Conservation (phyloP, 2,888 invertebrate species). For the Polydesmus complanatus region DNA sequence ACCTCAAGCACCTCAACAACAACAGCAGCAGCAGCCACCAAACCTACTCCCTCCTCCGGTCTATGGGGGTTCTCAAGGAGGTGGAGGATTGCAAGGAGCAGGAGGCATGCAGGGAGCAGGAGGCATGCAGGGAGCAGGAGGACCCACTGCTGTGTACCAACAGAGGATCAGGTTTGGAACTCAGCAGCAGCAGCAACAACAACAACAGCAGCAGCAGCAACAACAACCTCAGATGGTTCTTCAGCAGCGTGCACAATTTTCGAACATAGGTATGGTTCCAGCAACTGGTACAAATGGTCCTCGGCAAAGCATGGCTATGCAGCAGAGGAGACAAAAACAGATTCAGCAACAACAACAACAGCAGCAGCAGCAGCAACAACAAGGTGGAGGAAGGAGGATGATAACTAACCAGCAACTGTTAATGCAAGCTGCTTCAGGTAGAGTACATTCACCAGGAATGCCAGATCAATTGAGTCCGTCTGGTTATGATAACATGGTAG, state of each 20-base stretch:
- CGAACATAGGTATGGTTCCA: slow-evolving; percentile 3
- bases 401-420: slow-evolving; percentile 39
- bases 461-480: slow-evolving; percentile 39
- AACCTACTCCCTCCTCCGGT: neutral
- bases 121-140: neutral
- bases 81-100: too few species aligned
- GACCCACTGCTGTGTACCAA: slow-evolving; percentile 17
- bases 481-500: slow-evolving; percentile 49
- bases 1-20: slow-evolving; percentile 12
- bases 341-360: slow-evolving; percentile 18
- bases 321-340: slow-evolving; percentile 23
- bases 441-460: slow-evolving; percentile 44
- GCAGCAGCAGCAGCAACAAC: slow-evolving; percentile 11
- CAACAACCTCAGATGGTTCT: slow-evolving; percentile 5
- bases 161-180: slow-evolving; percentile 19
- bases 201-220: slow-evolving; percentile 19
- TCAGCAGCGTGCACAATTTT: neutral
- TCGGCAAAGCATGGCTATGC: slow-evolving; percentile 21
- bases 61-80: neutral
- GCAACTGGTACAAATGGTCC: neutral
- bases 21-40: slow-evolving; percentile 20
- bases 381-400: slow-evolving; percentile 49
- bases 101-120: neutral
- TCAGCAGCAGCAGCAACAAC: slow-evolving; percentile 18
- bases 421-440: slow-evolving; percentile 57